A percentile compares a stretch with the other conserved stretches of the same genome.
These are phyloP conservation scores for Pterocles orientalis DNA, from an alignment of 2,113 vertebrate genomes.

Conservation along the genomic window DNA sequence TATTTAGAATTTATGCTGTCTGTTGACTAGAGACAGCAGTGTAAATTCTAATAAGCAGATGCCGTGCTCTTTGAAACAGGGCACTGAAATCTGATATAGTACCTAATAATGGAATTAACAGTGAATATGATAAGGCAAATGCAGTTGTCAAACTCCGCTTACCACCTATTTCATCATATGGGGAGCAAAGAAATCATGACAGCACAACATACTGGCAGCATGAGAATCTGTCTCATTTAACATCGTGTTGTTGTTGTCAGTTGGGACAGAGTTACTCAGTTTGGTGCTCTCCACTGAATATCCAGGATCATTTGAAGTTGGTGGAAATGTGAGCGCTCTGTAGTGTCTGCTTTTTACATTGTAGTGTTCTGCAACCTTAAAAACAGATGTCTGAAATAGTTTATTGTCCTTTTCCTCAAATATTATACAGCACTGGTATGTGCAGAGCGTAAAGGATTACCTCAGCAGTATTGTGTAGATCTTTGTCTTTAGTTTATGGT, in stretches of 20 bases:
- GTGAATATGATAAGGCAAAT: not conserved
- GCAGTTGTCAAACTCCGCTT: not conserved
- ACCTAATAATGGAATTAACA: conserved; percentile 7
- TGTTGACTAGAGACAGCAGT: not conserved
- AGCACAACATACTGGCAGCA: not conserved
- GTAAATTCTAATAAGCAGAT: not conserved
- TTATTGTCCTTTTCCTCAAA: conserved; percentile 70
- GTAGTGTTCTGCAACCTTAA: conserved; percentile 65
- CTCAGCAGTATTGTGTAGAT: conserved; percentile 52
- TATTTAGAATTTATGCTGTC: not conserved
- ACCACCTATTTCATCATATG: not conserved
- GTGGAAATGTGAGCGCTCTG: conserved; percentile 51
- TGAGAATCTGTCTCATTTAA: conserved; percentile 17
- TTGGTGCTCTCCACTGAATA: conserved; percentile 39
- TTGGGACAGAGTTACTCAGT: not conserved
- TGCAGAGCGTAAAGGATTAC: conserved; percentile 64
- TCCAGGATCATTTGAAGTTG: conserved; percentile 53
- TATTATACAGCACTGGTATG: conserved; percentile 38
- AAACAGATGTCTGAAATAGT: conserved; percentile 78
- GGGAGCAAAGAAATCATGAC: conserved; percentile 3
- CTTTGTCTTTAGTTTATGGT: conserved; percentile 68
- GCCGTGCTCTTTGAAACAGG: not conserved
- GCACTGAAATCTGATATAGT: not conserved
- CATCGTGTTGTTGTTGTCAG: not conserved
- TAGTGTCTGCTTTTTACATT: conserved; percentile 69